Evolutionary conservation across 2,113 vertebrate genomes (phyloP).

Genomic region (Micronisus gabar): DNA sequence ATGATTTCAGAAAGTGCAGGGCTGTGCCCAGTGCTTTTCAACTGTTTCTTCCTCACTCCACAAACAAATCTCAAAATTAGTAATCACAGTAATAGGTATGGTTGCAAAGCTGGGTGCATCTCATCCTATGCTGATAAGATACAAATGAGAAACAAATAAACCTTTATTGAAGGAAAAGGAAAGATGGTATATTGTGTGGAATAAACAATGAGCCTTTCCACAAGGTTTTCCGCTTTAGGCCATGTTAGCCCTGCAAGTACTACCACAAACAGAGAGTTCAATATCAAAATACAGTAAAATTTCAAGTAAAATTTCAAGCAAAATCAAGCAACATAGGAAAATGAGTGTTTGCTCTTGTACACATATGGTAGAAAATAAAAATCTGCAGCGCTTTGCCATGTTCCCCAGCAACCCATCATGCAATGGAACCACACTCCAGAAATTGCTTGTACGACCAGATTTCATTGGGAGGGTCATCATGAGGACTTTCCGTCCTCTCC

Average conservation of each 20-base stretch:
- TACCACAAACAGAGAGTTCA: not conserved
- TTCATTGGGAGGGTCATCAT: not conserved
- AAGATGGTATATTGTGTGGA: not conserved
- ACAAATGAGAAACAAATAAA: not conserved
- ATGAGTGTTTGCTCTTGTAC: not conserved
- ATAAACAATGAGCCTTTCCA: not conserved
- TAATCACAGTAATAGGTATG: not conserved
- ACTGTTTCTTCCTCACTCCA: not conserved
- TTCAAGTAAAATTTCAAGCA: not conserved
- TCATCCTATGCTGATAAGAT: not conserved
- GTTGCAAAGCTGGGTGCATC: not conserved
- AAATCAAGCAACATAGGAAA: not conserved
- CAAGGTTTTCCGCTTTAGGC: not conserved
- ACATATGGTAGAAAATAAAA: not conserved
- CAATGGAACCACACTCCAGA: not conserved
- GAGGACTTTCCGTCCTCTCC: not conserved
- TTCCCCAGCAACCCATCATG: not conserved
- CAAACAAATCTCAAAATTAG: not conserved
- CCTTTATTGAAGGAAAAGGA: not conserved
- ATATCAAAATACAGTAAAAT: not conserved
- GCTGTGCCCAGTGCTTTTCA: not conserved
- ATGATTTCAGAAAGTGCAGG: not conserved
- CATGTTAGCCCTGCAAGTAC: not conserved
- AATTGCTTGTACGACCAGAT: not conserved
- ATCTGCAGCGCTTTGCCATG: not conserved